These are phyloP conservation scores for Nannobrachium achirus DNA, from an alignment of 2,113 vertebrate genomes.

Conservation along the genomic window DNA sequence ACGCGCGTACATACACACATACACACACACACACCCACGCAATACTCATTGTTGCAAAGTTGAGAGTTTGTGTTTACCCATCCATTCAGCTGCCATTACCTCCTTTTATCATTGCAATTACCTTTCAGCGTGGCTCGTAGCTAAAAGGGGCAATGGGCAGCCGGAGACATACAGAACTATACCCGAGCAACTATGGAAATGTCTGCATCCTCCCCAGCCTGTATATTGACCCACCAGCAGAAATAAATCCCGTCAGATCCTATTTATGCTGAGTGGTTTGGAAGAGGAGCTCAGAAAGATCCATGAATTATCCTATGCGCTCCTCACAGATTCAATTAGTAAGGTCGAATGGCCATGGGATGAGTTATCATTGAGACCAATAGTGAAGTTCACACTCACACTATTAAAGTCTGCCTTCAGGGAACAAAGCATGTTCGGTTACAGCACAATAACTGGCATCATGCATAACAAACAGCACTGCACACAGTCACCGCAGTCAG, in stretches of 20 bases:
- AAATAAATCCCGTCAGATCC: slow-evolving; percentile 44
- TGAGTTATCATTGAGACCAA: slow-evolving; percentile 29
- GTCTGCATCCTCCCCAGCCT: slow-evolving; percentile 22
- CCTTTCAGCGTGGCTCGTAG: neutral
- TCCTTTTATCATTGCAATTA: slow-evolving; percentile 14
- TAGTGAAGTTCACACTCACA: slow-evolving; percentile 12
- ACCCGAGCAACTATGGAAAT: slow-evolving; percentile 21
- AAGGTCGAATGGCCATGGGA: slow-evolving; percentile 38
- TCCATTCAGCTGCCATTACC: slow-evolving; percentile 34
- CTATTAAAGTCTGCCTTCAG: slow-evolving; percentile 19
- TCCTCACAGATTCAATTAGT: slow-evolving; percentile 30
- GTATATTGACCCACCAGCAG: slow-evolving; percentile 38
- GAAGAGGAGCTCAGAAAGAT: neutral
- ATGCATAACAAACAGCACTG: slow-evolving; percentile 33
- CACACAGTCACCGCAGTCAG: slow-evolving; percentile 1
- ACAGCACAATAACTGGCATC: slow-evolving; percentile 2
- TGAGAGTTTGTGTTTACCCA: slow-evolving; percentile 62
- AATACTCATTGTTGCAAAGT: slow-evolving; percentile 34
- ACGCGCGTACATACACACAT: slow-evolving; percentile 32
- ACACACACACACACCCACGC: slow-evolving; percentile 37
- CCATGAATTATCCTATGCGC: slow-evolving; percentile 10
- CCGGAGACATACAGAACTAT: slow-evolving; percentile 28
- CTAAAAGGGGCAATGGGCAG: slow-evolving; percentile 17
- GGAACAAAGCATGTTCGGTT: slow-evolving; percentile 11
- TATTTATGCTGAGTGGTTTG: slow-evolving; percentile 36